phyloP scores from a whole-genome alignment of 2,113 vertebrate genomes.

The Tenrec ecaudatus region DNA sequence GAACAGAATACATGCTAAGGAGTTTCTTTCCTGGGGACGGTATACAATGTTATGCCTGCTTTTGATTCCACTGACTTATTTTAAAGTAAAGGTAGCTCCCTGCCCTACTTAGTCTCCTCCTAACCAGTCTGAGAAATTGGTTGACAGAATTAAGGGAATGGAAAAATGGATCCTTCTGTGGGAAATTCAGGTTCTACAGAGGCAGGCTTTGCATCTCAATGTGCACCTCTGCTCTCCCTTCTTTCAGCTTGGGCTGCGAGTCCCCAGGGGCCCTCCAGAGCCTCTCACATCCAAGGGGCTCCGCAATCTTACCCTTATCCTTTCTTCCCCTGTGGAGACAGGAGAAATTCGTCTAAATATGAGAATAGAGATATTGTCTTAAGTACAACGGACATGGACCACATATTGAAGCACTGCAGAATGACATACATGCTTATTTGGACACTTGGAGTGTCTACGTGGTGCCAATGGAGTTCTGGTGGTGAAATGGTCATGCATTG shows the following conservation, averaged over 20 bases:
- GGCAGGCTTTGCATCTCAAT: background rate
- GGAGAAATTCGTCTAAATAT: background rate
- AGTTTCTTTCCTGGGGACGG: conserved; percentile 35
- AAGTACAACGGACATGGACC: background rate
- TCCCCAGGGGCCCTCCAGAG: background rate
- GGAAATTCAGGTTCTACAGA: background rate
- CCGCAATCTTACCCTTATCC: background rate
- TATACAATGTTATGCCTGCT: conserved; percentile 11
- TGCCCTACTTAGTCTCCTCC: background rate
- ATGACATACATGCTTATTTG: background rate
- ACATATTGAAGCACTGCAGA: background rate
- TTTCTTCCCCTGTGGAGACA: background rate
- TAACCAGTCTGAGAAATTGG: background rate
- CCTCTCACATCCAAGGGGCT: rapidly evolving
- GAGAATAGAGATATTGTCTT: background rate
- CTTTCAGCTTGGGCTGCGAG: background rate
- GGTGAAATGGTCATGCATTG: no score
- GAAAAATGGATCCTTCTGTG: background rate
- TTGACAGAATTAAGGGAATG: background rate
- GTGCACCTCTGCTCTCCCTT: rapidly evolving
- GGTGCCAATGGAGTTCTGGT: no score
- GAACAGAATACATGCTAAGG: conserved; percentile 42
- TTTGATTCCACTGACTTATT: conserved; percentile 29
- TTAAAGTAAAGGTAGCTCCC: background rate
- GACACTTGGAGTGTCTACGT: background rate